These are phyloP conservation scores for Pocillopora damicornis DNA, from an alignment of 64 coral and sea anemone genomes.

Conservation along the genomic window DNA sequence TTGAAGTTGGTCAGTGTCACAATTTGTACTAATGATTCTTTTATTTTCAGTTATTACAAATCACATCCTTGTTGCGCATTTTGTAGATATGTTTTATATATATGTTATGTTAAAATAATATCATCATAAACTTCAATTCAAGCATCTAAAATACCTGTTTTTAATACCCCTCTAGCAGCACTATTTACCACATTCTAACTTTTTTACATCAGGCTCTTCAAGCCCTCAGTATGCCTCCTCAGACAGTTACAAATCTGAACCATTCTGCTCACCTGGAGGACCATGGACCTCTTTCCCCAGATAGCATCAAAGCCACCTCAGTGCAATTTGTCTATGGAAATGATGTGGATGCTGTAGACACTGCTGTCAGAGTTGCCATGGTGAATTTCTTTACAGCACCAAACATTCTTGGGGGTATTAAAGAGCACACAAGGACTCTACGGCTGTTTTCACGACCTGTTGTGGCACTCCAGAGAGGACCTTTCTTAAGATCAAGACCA, in stretches of 20 bases:
- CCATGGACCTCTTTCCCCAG: not conserved
- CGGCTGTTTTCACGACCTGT: slow-evolving; percentile 86
- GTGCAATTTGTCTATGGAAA: slow-evolving; percentile 80
- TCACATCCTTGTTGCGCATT: no score
- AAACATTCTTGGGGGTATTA: slow-evolving; percentile 75
- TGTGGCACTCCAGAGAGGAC: slow-evolving; percentile 87
- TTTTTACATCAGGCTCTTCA: slow-evolving; percentile 64
- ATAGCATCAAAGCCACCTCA: slow-evolving; percentile 27
- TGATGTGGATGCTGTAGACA: slow-evolving; percentile 93
- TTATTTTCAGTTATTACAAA: no score
- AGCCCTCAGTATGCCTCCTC: slow-evolving; percentile 71
- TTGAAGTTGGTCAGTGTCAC: slow-evolving; percentile 62
- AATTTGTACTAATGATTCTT: not conserved
- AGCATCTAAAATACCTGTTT: no score
- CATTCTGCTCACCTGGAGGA: slow-evolving; percentile 13
- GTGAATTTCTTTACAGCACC: slow-evolving; percentile 76
- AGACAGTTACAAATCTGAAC: slow-evolving; percentile 46
- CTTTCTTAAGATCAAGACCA: slow-evolving; percentile 80
- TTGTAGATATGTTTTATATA: no score
- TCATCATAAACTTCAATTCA: no score
- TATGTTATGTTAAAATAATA: no score
- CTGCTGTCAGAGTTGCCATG: slow-evolving; percentile 91
- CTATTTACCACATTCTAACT: not conserved
- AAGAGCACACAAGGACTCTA: slow-evolving; percentile 83
- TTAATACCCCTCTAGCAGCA: no score